Percentiles rank a stretch among this genome's conserved stretches.
These are phyloP conservation scores for Rachycentron canadum DNA, from an alignment of 2,797 vertebrate genomes.

Conservation along the genomic window DNA sequence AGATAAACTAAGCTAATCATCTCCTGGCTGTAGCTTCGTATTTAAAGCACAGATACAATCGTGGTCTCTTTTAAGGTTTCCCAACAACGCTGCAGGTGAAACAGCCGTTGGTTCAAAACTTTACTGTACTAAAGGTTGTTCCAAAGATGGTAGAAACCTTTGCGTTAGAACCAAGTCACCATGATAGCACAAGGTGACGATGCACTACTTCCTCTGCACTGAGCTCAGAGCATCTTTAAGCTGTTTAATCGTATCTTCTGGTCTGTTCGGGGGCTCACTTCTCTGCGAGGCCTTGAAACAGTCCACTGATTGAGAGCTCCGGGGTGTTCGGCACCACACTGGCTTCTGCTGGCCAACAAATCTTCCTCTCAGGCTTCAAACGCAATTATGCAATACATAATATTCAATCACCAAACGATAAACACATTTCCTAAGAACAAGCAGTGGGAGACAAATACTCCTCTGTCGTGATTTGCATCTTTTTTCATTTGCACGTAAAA, in stretches of 20 bases:
- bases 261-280: slow-evolving; percentile 5
- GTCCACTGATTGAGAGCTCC: slow-evolving; percentile 18
- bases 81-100: not conserved
- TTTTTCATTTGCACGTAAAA: slow-evolving; percentile 1
- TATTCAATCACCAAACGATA: slow-evolving; percentile 41
- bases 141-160: not conserved
- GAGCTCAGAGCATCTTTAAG: not conserved
- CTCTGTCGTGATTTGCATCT: not conserved
- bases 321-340: slow-evolving; percentile 26
- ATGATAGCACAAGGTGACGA: not conserved
- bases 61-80: not conserved
- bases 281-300: not conserved
- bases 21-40: not conserved
- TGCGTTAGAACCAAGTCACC: not conserved
- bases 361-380: slow-evolving; percentile 55
- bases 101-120: not conserved
- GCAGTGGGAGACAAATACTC: not conserved
- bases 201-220: not conserved
- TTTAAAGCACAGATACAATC: not conserved
- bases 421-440: slow-evolving; percentile 33
- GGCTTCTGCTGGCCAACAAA: slow-evolving; percentile 25
- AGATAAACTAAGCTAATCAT: not conserved
- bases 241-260: not conserved
- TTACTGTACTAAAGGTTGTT: not conserved
- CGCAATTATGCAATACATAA: slow-evolving; percentile 51